Base-by-base conservation (phyloP, 2,113 vertebrate species). In the Capricornis sumatraensis region DNA sequence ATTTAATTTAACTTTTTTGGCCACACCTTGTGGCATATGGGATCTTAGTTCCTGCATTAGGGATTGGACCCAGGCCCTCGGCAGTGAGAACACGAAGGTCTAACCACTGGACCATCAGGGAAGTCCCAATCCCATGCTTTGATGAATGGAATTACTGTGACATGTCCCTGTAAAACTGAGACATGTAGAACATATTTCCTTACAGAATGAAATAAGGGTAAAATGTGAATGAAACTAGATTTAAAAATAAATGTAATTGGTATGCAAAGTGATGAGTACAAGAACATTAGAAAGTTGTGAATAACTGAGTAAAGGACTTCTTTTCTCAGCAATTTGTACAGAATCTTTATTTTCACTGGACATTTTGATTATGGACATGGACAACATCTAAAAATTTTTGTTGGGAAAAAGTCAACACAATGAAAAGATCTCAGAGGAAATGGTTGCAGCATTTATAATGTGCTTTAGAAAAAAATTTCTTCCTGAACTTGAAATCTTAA, bases 291-390 rank as follows among this genome's bases (percentile, higher is more conserved):
- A 50, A 79, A 89, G 45, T 27, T 55, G 3, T 19, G 27, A 67
- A n/a, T 85, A 82, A 64, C 30, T 45, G 43, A 74, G 4, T 21
- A 43, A 58, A 93, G 88, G 47, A n/a, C 25, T 87, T 45, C 25
- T 79, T 76, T 74, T 62, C n/a, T 89, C 53, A 45, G 28, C 55
- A 36, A 52, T 71, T 45, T 89, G 28, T 50, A 86, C 2, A 36
- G 53, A 96, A 96, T 27, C 78, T 87, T 71, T 89, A 36, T 71
- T 89, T 97, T 97, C 52, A 94, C 10, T 53, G 36, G 36, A 27
- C 78, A 94, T 53, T 85, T 40, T 60, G 28, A 67, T 52, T 78
- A 71, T 47, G 83, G 45, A 62, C 14, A 91, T 47, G 83, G 45
- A 62, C 8, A 91, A 64, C 52, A 93, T 27, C 45, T n/a, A 76